A percentile compares a stretch with the other conserved stretches of the same genome.
Evolutionary conservation across 23 tunicate genomes (phyloP).

Genomic region (Diplosoma virens): DNA sequence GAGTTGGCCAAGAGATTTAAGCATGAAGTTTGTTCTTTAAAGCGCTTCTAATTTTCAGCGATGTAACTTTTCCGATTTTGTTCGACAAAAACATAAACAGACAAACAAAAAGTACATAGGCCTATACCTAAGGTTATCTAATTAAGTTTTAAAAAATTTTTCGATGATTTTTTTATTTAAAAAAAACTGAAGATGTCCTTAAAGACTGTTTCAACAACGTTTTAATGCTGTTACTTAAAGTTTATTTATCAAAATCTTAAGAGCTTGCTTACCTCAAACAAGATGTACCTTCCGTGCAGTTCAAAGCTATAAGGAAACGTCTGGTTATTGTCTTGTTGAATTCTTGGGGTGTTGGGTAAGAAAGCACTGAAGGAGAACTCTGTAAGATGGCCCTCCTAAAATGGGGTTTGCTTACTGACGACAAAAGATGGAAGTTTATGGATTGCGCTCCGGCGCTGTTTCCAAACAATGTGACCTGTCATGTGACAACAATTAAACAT

Average conservation of each 20-base stretch:
- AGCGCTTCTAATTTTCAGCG: no score
- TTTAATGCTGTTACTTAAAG: not conserved
- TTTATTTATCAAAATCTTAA: not conserved
- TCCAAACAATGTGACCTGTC: constrained; percentile 69
- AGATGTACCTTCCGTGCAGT: not conserved
- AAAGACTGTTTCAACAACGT: no score
- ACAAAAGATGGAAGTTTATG: constrained; percentile 37
- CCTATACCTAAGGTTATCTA: no score
- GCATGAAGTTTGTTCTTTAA: no score
- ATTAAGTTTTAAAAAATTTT: no score
- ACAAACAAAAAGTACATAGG: no score
- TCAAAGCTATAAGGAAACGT: constrained; percentile 3
- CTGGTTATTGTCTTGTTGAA: constrained; percentile 7
- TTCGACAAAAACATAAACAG: no score
- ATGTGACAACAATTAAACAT: no score
- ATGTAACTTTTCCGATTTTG: no score
- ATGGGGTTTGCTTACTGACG: constrained; percentile 24
- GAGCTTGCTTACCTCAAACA: constrained; percentile 31
- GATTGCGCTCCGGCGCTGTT: constrained; percentile 68
- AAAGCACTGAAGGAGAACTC: constrained; percentile 39
- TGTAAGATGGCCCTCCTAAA: constrained; percentile 28
- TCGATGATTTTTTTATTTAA: no score
- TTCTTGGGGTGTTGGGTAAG: constrained; percentile 29
- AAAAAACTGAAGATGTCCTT: no score
- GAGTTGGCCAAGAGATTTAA: no score